Conservation (phyloP, 2,113 vertebrate genomes). For the Coreoperca whiteheadi region DNA sequence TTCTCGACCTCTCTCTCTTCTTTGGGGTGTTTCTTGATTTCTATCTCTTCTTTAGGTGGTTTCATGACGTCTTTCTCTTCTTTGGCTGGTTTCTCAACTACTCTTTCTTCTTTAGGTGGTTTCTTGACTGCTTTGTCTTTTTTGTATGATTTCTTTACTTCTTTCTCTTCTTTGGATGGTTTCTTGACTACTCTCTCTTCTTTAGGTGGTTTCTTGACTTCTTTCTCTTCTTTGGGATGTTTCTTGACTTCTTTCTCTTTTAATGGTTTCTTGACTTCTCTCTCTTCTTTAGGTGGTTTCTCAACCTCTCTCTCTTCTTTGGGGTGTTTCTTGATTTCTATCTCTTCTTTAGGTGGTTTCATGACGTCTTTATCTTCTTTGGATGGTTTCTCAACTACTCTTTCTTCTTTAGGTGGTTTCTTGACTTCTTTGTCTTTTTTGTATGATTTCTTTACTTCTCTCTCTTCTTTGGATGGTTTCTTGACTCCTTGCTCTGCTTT, state of each 20-base stretch:
- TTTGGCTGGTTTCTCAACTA: neutral
- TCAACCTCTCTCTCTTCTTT: neutral
- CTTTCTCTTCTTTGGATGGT: neutral
- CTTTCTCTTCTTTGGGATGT: neutral
- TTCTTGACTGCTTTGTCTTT: conserved; percentile 5
- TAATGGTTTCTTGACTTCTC: neutral
- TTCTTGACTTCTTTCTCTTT: conserved; percentile 8
- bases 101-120: neutral
- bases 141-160: neutral
- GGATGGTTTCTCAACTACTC: neutral
- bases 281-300: neutral
- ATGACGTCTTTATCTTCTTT: neutral
- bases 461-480: conserved; percentile 1
- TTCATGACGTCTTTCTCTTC: neutral
- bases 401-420: neutral
- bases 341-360: neutral
- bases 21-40: neutral
- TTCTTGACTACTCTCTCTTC: neutral
- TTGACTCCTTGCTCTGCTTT: neutral
- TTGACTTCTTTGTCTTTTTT: neutral
- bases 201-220: neutral
- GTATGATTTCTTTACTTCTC: neutral
- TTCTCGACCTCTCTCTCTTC: conserved; percentile 2
- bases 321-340: neutral
- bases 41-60: neutral